Conservation (phyloP, 2,888 invertebrate genomes). For the Brassicogethes aeneus region DNA sequence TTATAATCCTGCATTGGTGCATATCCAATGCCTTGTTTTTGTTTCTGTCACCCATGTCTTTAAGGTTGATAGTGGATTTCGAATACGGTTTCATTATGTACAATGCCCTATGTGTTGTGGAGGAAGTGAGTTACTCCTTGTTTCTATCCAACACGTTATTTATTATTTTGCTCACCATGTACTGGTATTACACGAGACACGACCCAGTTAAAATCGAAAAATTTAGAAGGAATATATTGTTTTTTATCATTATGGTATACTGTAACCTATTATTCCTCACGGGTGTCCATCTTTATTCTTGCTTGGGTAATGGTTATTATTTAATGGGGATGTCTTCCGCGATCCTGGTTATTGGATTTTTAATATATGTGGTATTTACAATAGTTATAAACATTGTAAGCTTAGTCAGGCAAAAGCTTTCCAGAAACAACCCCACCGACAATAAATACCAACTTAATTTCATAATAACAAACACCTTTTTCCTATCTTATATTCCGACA, state of each 20-base stretch:
- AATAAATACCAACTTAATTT: conserved; percentile 1
- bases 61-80: too few species aligned
- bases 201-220: not conserved
- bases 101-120: conserved; percentile 3
- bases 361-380: conserved; percentile 10
- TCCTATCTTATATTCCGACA: not conserved
- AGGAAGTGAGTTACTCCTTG: not conserved
- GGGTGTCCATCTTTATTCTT: too few species aligned
- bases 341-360: conserved; percentile 1
- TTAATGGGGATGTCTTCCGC: too few species aligned
- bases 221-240: not conserved
- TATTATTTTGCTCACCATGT: not conserved
- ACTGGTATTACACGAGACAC: conserved; percentile 3
- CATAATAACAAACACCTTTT: not conserved
- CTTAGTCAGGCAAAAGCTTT: conserved; percentile 5
- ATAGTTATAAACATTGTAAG: conserved; percentile 10
- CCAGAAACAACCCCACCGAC: not conserved
- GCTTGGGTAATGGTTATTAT: too few species aligned
- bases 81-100: too few species aligned
- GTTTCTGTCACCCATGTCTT: too few species aligned
- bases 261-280: not conserved
- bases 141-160: conserved; percentile 1
- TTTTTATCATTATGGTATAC: not conserved
- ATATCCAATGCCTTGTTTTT: too few species aligned
- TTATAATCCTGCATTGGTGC: not conserved